These are phyloP conservation scores for Drosophila repletoides DNA, from an alignment of 1,140 invertebrate genomes.

Conservation along the genomic window DNA sequence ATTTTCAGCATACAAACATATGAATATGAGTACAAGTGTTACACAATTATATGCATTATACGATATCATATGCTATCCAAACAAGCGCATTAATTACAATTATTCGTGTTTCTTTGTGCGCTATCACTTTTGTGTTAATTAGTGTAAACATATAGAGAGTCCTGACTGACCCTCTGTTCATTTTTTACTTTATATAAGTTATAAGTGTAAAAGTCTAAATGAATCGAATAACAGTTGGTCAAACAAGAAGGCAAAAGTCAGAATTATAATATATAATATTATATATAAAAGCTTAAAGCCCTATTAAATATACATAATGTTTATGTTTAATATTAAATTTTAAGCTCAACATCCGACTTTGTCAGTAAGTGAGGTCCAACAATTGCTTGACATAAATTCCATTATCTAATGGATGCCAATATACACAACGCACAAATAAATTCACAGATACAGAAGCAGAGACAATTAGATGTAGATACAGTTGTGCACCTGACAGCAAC, in stretches of 20 bases:
- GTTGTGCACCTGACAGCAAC: conserved; percentile 61
- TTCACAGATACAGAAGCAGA: background rate
- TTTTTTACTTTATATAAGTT: conserved; percentile 38
- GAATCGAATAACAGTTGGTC: conserved; percentile 37
- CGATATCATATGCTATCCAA: conserved; percentile 11
- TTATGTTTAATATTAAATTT: conserved; percentile 16
- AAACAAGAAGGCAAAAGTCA: conserved; percentile 1
- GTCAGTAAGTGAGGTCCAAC: conserved; percentile 21
- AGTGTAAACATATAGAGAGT: conserved; percentile 53
- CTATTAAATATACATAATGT: conserved; percentile 24
- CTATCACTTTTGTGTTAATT: conserved; percentile 59
- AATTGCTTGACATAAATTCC: conserved; percentile 69
- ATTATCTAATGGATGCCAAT: conserved; percentile 77
- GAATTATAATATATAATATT: background rate
- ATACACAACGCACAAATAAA: conserved; percentile 41
- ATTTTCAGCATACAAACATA: conserved; percentile 7
- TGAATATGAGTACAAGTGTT: background rate
- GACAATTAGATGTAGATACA: conserved; percentile 43
- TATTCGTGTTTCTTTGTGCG: conserved; percentile 52
- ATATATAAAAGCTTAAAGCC: background rate
- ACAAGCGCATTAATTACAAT: conserved; percentile 56
- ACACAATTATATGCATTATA: background rate
- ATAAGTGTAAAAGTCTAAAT: conserved; percentile 24
- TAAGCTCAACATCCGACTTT: background rate
- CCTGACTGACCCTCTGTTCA: no score